Evolutionary conservation across 1,140 invertebrate genomes (phyloP).

Genomic region (Pygmarrhopalites habei): DNA sequence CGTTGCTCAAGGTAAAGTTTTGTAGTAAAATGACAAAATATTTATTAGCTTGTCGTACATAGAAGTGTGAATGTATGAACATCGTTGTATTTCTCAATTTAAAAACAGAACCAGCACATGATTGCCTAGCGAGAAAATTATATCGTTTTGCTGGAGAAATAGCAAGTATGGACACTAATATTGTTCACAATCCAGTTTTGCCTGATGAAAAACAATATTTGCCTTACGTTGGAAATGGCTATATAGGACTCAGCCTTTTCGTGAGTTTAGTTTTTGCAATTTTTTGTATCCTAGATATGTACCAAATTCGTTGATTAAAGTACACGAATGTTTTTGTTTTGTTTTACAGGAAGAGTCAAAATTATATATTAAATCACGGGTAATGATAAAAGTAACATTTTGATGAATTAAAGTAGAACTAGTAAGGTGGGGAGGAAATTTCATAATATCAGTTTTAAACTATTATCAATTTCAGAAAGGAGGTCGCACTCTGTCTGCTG

Average conservation of each 20-base stretch:
- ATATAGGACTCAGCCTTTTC: too few species aligned
- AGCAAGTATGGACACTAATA: conserved; percentile 59
- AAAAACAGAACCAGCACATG: conserved; percentile 53
- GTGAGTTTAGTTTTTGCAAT: too few species aligned
- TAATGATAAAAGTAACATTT: too few species aligned
- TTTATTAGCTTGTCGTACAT: conserved; percentile 1
- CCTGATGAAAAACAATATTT: conserved; percentile 55
- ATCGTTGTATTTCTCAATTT: too few species aligned
- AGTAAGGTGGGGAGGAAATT: too few species aligned
- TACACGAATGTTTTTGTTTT: too few species aligned
- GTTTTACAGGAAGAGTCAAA: conserved; percentile 56
- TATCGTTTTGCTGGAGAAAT: conserved; percentile 53
- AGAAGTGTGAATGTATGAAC: too few species aligned
- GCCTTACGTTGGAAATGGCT: conserved; percentile 72
- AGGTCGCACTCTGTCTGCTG: conserved; percentile 61
- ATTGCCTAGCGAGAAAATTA: conserved; percentile 58
- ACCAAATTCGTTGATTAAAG: too few species aligned
- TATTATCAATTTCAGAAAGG: not conserved
- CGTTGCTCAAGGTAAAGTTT: not conserved
- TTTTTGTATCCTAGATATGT: too few species aligned
- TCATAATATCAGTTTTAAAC: too few species aligned
- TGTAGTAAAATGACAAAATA: not conserved
- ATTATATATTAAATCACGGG: conserved; percentile 55
- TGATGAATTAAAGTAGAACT: too few species aligned
- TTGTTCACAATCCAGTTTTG: conserved; percentile 53